Conservation (phyloP, 2,113 vertebrate species). For the Prunella himalayana region DNA sequence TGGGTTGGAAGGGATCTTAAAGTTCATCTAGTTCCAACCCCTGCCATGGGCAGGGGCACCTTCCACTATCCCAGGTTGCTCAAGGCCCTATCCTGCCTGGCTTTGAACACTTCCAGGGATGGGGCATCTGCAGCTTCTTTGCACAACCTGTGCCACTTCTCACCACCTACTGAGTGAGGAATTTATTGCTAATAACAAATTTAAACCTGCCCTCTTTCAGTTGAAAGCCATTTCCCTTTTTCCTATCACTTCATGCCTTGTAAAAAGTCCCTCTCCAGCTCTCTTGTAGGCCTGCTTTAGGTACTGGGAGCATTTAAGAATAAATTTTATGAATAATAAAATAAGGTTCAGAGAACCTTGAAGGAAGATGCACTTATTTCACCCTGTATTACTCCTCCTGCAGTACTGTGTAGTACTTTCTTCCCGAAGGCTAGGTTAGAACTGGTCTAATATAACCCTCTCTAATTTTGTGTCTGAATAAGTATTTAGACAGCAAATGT, state of each 20-base stretch:
- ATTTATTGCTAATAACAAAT: not conserved
- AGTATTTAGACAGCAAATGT: not conserved
- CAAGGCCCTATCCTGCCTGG: not conserved
- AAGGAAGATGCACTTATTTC: not conserved
- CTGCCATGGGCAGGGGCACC: not conserved
- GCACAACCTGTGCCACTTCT: not conserved
- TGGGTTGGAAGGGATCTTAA: not conserved
- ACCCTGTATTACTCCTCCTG: not conserved
- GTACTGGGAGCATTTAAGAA: not conserved
- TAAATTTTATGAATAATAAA: not conserved
- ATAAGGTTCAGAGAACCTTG: not conserved
- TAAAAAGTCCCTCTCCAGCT: not conserved
- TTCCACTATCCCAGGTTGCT: not conserved
- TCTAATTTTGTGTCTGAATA: not conserved
- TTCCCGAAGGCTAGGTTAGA: not conserved
- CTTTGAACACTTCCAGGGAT: not conserved
- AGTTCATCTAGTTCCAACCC: not conserved
- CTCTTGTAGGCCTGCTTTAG: not conserved
- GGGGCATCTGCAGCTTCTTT: not conserved
- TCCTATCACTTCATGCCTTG: not conserved
- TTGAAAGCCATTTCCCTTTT: not conserved
- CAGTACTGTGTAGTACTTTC: not conserved
- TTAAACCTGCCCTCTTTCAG: not conserved
- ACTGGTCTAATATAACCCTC: not conserved
- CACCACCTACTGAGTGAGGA: not conserved